Evolutionary conservation across 2,797 vertebrate genomes (phyloP).

Genomic region (Acrossocheilus fasciatus): DNA sequence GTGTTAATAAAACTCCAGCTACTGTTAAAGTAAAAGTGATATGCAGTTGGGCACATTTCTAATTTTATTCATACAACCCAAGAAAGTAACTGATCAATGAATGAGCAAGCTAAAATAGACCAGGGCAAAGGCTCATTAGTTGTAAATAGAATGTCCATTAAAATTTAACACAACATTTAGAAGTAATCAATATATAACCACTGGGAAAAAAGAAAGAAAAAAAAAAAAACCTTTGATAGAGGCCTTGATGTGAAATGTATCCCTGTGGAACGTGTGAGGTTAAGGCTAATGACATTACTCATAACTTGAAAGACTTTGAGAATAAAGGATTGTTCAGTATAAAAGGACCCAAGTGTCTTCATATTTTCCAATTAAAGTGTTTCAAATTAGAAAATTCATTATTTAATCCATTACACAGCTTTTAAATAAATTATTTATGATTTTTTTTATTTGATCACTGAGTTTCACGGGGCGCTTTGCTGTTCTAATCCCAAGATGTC

Average conservation of each 20-base stretch:
- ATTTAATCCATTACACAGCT: slow-evolving; percentile 21
- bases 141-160: not conserved
- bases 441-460: not conserved
- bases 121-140: not conserved
- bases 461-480: slow-evolving; percentile 15
- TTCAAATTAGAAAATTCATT: not conserved
- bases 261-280: not conserved
- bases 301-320: not conserved
- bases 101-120: slow-evolving; percentile 3
- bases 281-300: not conserved
- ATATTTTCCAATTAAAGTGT: not conserved
- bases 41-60: no score
- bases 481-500: slow-evolving; percentile 34
- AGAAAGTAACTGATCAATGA: not conserved
- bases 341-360: not conserved
- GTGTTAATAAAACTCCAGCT: not conserved
- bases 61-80: not conserved
- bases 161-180: slow-evolving; percentile 11
- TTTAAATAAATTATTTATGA: slow-evolving; percentile 17
- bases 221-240: not conserved
- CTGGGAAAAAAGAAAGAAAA: not conserved
- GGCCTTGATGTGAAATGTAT: not conserved
- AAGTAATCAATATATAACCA: slow-evolving; percentile 12
- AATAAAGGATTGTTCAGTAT: slow-evolving; percentile 3
- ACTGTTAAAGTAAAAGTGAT: not conserved